A percentile compares a stretch with the other conserved stretches of the same genome.
Conservation (phyloP, 2,888 invertebrate species). For the Chironomus tentans region DNA sequence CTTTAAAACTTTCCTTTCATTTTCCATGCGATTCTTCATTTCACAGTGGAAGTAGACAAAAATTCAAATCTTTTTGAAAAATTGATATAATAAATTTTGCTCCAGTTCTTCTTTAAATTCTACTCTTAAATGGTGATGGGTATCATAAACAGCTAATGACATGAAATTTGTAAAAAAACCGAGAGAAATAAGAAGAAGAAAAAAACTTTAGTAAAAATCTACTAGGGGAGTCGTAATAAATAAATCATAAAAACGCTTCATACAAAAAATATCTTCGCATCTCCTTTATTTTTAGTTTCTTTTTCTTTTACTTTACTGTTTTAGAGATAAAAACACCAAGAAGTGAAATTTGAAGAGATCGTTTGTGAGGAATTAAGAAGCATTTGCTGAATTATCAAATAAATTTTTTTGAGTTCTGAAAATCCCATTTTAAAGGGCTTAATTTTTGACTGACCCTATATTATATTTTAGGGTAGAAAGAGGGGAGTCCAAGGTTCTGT, state of each 20-base stretch:
- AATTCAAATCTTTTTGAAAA: neutral
- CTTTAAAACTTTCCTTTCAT: neutral
- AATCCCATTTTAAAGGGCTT: no score
- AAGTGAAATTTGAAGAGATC: no score
- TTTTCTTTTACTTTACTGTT: neutral
- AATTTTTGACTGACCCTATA: no score
- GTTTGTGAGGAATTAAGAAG: no score
- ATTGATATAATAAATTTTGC: constrained; percentile 22
- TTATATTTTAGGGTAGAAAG: no score
- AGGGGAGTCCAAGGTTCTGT: no score
- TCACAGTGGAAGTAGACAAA: neutral
- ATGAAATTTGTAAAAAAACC: constrained; percentile 22
- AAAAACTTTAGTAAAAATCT: neutral
- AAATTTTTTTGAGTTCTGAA: no score
- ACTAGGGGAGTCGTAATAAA: constrained; percentile 10
- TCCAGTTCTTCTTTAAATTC: constrained; percentile 7
- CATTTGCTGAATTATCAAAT: no score
- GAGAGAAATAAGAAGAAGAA: neutral
- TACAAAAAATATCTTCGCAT: neutral
- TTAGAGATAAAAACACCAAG: no score
- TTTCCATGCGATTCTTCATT: neutral
- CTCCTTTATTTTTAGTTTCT: constrained; percentile 5
- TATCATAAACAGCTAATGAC: constrained; percentile 27
- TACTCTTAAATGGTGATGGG: neutral
- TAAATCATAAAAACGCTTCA: constrained; percentile 20